Evolutionary conservation across 1,140 invertebrate genomes (phyloP).

Genomic region (Mactra quadrangularis): DNA sequence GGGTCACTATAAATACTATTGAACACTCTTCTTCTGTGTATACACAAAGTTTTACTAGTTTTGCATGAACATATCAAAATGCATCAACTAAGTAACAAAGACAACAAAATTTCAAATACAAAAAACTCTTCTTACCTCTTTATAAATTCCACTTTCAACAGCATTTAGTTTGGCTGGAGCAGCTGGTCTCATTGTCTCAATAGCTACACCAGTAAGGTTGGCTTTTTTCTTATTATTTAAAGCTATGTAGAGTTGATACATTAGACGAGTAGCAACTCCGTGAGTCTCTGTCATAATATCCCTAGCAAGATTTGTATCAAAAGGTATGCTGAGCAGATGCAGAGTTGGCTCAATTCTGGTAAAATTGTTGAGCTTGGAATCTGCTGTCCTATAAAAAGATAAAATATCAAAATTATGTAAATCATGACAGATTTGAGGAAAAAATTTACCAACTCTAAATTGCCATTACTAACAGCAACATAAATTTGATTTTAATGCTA

Average conservation of each 20-base stretch:
- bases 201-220: slow-evolving; percentile 83
- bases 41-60: too few species aligned
- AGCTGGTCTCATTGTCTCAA: slow-evolving; percentile 83
- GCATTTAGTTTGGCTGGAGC: slow-evolving; percentile 82
- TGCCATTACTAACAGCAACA: too few species aligned
- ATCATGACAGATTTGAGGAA: too few species aligned
- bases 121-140: slow-evolving; percentile 82
- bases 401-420: background rate
- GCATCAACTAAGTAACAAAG: too few species aligned
- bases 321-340: slow-evolving; percentile 81
- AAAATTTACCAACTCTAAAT: too few species aligned
- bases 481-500: too few species aligned
- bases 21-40: too few species aligned
- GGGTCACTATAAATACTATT: too few species aligned
- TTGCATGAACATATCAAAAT: too few species aligned
- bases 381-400: slow-evolving; percentile 76
- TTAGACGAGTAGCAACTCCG: slow-evolving; percentile 80
- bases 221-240: slow-evolving; percentile 83
- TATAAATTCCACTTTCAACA: slow-evolving; percentile 81
- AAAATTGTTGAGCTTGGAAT: slow-evolving; percentile 84
- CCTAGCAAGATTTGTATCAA: slow-evolving; percentile 82
- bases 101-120: too few species aligned
- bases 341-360: slow-evolving; percentile 82
- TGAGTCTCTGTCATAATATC: slow-evolving; percentile 83
- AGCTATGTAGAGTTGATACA: slow-evolving; percentile 84